phyloP scores from a whole-genome alignment of 2,113 vertebrate genomes.

The Muntiacus reevesi region DNA sequence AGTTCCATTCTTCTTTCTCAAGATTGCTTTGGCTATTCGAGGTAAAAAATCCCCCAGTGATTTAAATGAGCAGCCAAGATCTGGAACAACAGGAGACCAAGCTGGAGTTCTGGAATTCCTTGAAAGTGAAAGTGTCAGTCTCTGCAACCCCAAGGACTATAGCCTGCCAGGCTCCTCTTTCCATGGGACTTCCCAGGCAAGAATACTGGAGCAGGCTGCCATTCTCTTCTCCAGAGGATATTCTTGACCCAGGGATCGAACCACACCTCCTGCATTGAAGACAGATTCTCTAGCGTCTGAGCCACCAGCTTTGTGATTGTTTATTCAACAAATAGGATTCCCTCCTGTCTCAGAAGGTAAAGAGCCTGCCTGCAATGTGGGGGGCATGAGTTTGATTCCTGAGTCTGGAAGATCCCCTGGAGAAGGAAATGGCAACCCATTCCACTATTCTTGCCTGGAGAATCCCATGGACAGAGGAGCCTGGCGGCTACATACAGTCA shows the following conservation, averaged over 20 bases:
- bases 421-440: background rate
- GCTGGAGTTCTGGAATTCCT: background rate
- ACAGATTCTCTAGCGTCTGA: background rate
- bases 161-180: background rate
- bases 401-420: background rate
- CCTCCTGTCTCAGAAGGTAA: background rate
- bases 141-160: background rate
- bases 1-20: no score
- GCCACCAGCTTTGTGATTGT: background rate
- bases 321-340: background rate
- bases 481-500: background rate
- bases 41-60: background rate
- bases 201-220: background rate
- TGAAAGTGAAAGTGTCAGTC: background rate
- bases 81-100: background rate
- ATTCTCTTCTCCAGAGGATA: background rate
- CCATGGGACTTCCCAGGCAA: background rate
- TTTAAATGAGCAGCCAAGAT: background rate
- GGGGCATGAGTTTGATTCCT: background rate
- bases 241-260: background rate
- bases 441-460: background rate
- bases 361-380: accelerated
- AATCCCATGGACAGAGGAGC: background rate
- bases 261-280: background rate
- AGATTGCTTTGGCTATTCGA: no score